Conservation (phyloP, 2,113 vertebrate species). For the Poeciliopsis turrubarensis region DNA sequence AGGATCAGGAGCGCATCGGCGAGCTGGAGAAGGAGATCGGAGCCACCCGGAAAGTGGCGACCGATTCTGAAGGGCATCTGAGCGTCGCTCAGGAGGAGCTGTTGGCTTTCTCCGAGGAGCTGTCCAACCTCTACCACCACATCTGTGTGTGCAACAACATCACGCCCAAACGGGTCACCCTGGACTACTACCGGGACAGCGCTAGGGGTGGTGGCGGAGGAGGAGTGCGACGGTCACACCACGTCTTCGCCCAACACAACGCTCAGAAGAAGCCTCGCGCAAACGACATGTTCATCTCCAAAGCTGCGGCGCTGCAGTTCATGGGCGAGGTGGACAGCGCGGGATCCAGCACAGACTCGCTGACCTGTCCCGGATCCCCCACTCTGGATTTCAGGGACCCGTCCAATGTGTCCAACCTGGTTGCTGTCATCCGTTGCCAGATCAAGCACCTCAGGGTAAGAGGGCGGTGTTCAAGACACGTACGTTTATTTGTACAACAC, state of each 20-base stretch:
- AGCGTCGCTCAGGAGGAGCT: slow-evolving; percentile 85
- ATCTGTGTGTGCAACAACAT: slow-evolving; percentile 85
- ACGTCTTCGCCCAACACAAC: slow-evolving; percentile 53
- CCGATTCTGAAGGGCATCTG: slow-evolving; percentile 81
- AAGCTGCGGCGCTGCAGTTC: slow-evolving; percentile 68
- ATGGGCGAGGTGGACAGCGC: slow-evolving; percentile 74
- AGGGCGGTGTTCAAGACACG: neutral
- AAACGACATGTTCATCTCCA: slow-evolving; percentile 74
- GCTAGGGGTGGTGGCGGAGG: slow-evolving; percentile 49
- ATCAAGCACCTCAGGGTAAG: slow-evolving; percentile 86
- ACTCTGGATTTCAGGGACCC: slow-evolving; percentile 83
- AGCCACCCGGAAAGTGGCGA: slow-evolving; percentile 78
- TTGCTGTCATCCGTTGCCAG: slow-evolving; percentile 83
- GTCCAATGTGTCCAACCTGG: slow-evolving; percentile 81
- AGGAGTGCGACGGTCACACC: slow-evolving; percentile 49
- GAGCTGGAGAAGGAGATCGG: slow-evolving; percentile 84
- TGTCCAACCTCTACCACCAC: slow-evolving; percentile 87
- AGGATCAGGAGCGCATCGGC: slow-evolving; percentile 81
- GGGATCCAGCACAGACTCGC: slow-evolving; percentile 65
- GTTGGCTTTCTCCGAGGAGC: slow-evolving; percentile 84
- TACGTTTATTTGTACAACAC: neutral
- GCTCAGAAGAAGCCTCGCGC: slow-evolving; percentile 69
- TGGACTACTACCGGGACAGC: slow-evolving; percentile 83
- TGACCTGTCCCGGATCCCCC: slow-evolving; percentile 79
- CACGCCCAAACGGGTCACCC: slow-evolving; percentile 84